These are phyloP conservation scores for Plodia interpunctella DNA, from an alignment of 1,140 invertebrate species.

Conservation along the genomic window DNA sequence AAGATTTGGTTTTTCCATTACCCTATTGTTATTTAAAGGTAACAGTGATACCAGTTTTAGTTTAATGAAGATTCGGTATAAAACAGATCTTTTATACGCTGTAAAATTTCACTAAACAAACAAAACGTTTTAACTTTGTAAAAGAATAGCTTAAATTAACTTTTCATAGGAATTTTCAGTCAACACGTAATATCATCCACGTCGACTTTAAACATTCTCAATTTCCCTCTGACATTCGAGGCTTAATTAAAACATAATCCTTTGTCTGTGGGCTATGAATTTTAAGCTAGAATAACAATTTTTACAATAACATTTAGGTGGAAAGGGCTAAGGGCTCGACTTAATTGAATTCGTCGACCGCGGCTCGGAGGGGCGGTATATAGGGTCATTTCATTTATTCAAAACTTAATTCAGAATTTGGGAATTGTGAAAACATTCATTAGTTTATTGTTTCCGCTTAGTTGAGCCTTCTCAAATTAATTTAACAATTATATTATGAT, in stretches of 20 bases:
- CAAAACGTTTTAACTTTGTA: too few relatives aligned
- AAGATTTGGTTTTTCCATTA: too few relatives aligned
- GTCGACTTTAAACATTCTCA: neutral
- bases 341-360: neutral
- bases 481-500: too few relatives aligned
- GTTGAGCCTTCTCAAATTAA: neutral
- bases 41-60: too few relatives aligned
- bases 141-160: too few relatives aligned
- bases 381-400: neutral
- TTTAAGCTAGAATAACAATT: neutral
- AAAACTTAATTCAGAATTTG: neutral
- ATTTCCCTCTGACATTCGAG: neutral
- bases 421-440: neutral
- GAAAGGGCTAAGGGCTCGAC: neutral
- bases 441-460: neutral
- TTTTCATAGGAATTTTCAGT: too few relatives aligned
- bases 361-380: neutral
- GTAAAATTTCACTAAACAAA: too few relatives aligned
- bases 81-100: too few relatives aligned
- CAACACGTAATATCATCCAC: neutral
- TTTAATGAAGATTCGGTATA: too few relatives aligned
- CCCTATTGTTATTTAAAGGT: too few relatives aligned
- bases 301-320: slow-evolving; percentile 2
- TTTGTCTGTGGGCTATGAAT: neutral
- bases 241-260: slow-evolving; percentile 2